These are phyloP conservation scores for Drosophila burlai DNA, from an alignment of 1,140 invertebrate species.

Conservation along the genomic window DNA sequence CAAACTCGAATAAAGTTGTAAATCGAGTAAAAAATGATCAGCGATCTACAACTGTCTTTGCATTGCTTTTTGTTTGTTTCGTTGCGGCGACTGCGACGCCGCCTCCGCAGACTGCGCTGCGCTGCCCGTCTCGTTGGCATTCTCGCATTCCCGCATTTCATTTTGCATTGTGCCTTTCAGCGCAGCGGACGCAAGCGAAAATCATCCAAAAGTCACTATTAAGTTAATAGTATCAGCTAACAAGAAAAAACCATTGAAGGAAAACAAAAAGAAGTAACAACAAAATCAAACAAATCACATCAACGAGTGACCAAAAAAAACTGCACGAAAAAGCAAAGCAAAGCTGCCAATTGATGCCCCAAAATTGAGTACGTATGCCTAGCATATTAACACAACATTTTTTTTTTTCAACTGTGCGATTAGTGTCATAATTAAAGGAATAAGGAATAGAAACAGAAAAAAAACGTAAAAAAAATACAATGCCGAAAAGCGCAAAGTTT, in stretches of 20 bases:
- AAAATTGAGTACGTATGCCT: constrained; percentile 31
- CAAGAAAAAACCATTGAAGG: constrained; percentile 15
- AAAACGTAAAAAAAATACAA: constrained; percentile 22
- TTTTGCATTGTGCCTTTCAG: constrained; percentile 79
- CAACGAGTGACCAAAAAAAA: constrained; percentile 3
- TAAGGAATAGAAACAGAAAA: neutral
- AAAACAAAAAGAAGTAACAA: neutral
- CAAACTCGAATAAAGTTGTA: neutral
- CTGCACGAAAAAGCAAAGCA: neutral
- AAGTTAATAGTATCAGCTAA: constrained; percentile 5
- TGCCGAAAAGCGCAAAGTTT: constrained; percentile 19
- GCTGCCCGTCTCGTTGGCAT: constrained; percentile 34
- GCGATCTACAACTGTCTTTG: constrained; percentile 12
- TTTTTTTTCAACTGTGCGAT: constrained; percentile 26
- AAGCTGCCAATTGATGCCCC: constrained; percentile 20
- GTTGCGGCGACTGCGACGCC: constrained; percentile 25
- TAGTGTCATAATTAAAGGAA: constrained; percentile 26
- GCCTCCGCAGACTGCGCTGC: constrained; percentile 33
- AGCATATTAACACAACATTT: neutral
- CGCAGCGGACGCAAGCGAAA: constrained; percentile 59
- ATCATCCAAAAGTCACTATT: neutral
- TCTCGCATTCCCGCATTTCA: constrained; percentile 50
- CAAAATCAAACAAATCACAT: constrained; percentile 2
- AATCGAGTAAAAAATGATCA: neutral
- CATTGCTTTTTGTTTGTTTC: constrained; percentile 30